Evolutionary conservation across 2,797 vertebrate genomes (phyloP).

Genomic region (Diplodus puntazzo): DNA sequence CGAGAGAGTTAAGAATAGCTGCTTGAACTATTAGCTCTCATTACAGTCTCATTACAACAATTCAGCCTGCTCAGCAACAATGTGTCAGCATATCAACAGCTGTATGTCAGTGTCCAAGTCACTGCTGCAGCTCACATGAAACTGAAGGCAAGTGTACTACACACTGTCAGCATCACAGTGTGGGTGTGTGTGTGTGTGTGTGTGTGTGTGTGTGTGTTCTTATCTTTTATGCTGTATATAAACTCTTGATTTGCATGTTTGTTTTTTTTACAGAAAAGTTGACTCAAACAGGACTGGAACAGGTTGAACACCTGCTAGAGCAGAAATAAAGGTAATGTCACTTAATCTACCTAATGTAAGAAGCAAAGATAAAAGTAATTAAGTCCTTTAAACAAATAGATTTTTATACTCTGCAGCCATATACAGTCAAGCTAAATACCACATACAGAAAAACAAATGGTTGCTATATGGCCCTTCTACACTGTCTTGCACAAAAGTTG

Average conservation of each 20-base stretch:
- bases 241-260: background rate
- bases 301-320: background rate
- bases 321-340: background rate
- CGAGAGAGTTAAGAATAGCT: too few species aligned
- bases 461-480: background rate
- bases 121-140: background rate
- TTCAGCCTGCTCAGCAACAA: conserved; percentile 8
- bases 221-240: too few species aligned
- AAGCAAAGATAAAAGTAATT: background rate
- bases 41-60: conserved; percentile 16
- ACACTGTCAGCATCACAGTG: background rate
- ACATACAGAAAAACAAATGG: background rate
- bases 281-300: background rate
- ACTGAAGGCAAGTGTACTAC: background rate
- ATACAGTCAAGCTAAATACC: background rate
- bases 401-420: background rate
- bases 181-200: background rate
- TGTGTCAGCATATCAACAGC: conserved; percentile 15
- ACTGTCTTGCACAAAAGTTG: too few species aligned
- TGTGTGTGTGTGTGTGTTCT: too few species aligned
- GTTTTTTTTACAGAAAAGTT: background rate
- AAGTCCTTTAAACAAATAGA: background rate
- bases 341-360: background rate
- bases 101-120: background rate
- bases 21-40: background rate